Evolutionary conservation across 1,140 invertebrate genomes (phyloP), one percentile per base, ranked within the genome.

Genomic region (Brachionus angularis): DNA sequence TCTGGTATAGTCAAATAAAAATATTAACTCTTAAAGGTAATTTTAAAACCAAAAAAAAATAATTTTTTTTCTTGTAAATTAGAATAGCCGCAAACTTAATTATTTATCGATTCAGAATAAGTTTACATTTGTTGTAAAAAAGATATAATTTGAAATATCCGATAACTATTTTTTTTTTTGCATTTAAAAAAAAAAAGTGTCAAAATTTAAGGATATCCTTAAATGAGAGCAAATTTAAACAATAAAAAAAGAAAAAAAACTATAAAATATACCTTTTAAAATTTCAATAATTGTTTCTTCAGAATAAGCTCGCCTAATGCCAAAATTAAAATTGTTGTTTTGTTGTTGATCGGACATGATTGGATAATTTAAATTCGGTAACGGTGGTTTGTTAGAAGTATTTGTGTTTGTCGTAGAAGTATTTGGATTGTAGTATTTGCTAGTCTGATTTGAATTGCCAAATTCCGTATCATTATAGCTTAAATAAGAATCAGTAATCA

Each of bases 401-500:
- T n/a, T n/a, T n/a, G n/a, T n/a, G n/a, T n/a, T n/a, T n/a, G n/a
- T n/a, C n/a, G n/a, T n/a, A n/a, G n/a, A n/a, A n/a, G n/a, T n/a
- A n/a, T n/a, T n/a, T n/a, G n/a, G n/a, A n/a, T 36, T 58, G n/a
- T n/a, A 39, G 39, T 23, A 39, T 39, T 58, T 58, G 33, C 52
- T 18, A 7, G 52, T 34, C n/a, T n/a, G n/a, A 39, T 23, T 58
- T 58, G 33, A 39, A 39, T 58, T 58, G 27, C 53, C 27, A 58
- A 58, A 58, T 18, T 58, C 53, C 16, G 36, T 36, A 14, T 58
- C 53, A 58, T 50, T 67, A 23, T 67, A 67, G 14, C 23, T 52
- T 52, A 52, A 52, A 46, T 67, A 67, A 7, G 62, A 67, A 47
- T 67, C 62, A 5, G 62, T 67, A n/a, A 67, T 67, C 62, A 67